phyloP scores from a whole-genome alignment of 2,113 vertebrate species.

The Saguinus imperator region DNA sequence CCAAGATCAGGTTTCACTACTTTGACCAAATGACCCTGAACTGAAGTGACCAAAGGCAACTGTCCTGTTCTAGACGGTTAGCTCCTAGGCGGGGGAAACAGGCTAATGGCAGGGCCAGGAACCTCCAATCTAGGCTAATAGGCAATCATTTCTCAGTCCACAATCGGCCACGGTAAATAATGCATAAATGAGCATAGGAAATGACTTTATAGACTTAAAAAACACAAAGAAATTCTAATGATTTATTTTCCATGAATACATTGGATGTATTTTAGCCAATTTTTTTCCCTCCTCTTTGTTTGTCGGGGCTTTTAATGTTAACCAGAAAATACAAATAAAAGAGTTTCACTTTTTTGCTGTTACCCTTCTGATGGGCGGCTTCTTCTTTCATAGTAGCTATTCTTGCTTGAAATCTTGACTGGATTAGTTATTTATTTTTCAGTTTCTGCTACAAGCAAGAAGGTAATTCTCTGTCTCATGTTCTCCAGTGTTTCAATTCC shows the following conservation, averaged over 20 bases:
- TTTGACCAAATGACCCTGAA: background rate
- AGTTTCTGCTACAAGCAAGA: background rate
- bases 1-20: background rate
- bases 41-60: background rate
- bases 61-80: background rate
- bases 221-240: background rate
- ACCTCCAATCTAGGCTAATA: background rate
- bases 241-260: slow-evolving; percentile 1
- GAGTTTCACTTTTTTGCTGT: background rate
- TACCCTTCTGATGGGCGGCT: background rate
- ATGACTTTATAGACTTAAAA: background rate
- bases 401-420: background rate
- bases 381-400: background rate
- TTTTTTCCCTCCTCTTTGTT: background rate
- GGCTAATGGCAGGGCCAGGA: background rate
- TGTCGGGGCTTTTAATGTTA: background rate
- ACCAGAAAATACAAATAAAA: background rate
- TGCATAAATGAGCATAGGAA: background rate
- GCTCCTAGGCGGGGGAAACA: background rate
- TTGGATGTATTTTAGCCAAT: background rate
- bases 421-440: background rate
- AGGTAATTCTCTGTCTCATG: background rate
- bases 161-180: background rate
- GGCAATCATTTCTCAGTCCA: background rate
- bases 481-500: background rate